These are phyloP conservation scores for Trachymyrmex septentrionalis DNA, from an alignment of 1,140 invertebrate species.

Conservation along the genomic window DNA sequence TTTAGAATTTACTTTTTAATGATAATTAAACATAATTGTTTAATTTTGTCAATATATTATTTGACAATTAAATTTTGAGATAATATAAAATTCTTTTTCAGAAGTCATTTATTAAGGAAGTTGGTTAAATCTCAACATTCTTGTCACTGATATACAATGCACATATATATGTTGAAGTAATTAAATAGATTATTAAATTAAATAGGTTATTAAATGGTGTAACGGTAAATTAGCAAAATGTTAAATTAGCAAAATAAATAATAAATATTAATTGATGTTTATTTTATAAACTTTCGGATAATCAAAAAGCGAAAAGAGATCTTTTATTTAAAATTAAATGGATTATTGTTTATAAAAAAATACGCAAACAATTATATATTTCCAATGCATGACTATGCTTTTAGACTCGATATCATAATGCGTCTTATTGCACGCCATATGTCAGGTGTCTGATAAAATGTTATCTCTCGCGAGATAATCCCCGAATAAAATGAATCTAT, in stretches of 20 bases:
- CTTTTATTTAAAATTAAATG: not conserved
- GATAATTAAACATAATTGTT: not conserved
- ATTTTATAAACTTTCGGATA: not conserved
- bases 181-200: not conserved
- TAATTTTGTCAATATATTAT: not conserved
- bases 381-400: not conserved
- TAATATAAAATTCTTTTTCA: not conserved
- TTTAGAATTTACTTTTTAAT: not conserved
- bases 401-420: conserved; percentile 37
- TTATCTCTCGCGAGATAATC: conserved; percentile 74
- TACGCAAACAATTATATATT: not conserved
- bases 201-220: not conserved
- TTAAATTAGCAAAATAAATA: not conserved
- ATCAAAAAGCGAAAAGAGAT: not conserved
- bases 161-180: not conserved
- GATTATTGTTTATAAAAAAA: not conserved
- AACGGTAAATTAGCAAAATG: not conserved
- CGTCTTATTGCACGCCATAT: conserved; percentile 42
- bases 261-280: not conserved
- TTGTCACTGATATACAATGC: not conserved
- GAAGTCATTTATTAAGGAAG: not conserved
- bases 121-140: not conserved
- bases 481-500: conserved; percentile 76
- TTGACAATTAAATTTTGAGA: not conserved
- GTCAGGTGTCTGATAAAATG: conserved; percentile 28